These are phyloP conservation scores for Chromis chromis DNA, from an alignment of 2,797 vertebrate genomes.

Conservation along the genomic window DNA sequence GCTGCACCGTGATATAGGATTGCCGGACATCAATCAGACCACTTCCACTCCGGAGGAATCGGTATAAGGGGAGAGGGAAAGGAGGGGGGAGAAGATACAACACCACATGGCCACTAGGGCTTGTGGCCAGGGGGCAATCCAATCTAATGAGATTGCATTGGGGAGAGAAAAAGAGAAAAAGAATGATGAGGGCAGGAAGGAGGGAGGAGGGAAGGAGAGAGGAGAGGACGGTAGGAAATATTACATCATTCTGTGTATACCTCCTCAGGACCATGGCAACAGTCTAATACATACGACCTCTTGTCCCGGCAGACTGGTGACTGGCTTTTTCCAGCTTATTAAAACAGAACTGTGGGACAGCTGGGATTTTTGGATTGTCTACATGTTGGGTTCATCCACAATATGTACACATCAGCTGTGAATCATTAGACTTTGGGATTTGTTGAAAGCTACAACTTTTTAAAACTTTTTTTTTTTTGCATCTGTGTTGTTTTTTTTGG, in stretches of 20 bases:
- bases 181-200: conserved; percentile 58
- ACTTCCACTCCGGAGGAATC: conserved; percentile 76
- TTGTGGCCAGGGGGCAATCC: conserved; percentile 76
- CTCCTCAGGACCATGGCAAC: conserved; percentile 72
- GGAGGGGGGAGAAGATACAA: conserved; percentile 53
- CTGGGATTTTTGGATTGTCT: conserved; percentile 77
- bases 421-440: conserved; percentile 67
- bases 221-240: conserved; percentile 56
- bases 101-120: conserved; percentile 78
- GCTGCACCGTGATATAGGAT: conserved; percentile 81
- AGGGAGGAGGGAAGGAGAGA: conserved; percentile 6
- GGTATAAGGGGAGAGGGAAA: conserved; percentile 37
- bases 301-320: conserved; percentile 55
- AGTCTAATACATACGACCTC: conserved; percentile 59
- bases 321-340: conserved; percentile 66
- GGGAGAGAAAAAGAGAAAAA: conserved; percentile 67
- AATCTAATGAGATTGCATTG: conserved; percentile 80
- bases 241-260: conserved; percentile 77
- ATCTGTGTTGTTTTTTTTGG: conserved; percentile 17
- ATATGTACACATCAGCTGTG: conserved; percentile 45
- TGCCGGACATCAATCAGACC: conserved; percentile 86
- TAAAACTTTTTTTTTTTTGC: conserved; percentile 33
- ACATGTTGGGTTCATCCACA: conserved; percentile 60
- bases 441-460: conserved; percentile 56
- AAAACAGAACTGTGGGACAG: conserved; percentile 37